Evolutionary conservation across 2,113 vertebrate genomes (phyloP), one percentile per base, ranked within the genome.

Genomic region (Labeo catla): DNA sequence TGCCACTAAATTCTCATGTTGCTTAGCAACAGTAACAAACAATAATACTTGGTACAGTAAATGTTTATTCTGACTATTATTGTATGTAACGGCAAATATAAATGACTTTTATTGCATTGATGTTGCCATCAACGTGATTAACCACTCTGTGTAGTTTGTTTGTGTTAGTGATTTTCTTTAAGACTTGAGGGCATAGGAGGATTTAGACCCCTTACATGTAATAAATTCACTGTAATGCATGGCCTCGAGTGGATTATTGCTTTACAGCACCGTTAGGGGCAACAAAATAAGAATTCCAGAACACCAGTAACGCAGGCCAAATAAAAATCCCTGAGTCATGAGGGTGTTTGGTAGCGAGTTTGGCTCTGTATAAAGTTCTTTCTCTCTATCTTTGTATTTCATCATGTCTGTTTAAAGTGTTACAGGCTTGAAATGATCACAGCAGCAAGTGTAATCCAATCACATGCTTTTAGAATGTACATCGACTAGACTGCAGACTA

Each of bases 351-450:
- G 59, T 81, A 59, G 43, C 1, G 6, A 63, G 39, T 28, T 68
- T n/a, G 43, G 45, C 81, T 70, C 23, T 54, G 45, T 83, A 4
- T 36, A 36, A 83, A 68, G 47, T 23, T 82, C 63, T 68, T 7
- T 43, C 49, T 43, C 78, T 9, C 19, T 47, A 10, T 36, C 45
- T 82, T 15, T 77, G 8, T 81, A 4, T 81, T 23, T 65, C 59
- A 13, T 81, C 4, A 8, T 43, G 57, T 61, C 39, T 80, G 21
- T 63, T 63, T 63, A 63, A 61, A 63, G 78, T 49, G 36, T 79
- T 79, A 15, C 36, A 61, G 36, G 19, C 43, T 16, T 79, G 78
- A 59, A 80, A 23, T n/a, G 19, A 23, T n/a, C 34, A 43, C 77
- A 3, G 36, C 19, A 23, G 54, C 54, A 4, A 79, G 54, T n/a